These are phyloP conservation scores for Pangasianodon hypophthalmus DNA, from an alignment of 2,113 vertebrate species.

Conservation along the genomic window DNA sequence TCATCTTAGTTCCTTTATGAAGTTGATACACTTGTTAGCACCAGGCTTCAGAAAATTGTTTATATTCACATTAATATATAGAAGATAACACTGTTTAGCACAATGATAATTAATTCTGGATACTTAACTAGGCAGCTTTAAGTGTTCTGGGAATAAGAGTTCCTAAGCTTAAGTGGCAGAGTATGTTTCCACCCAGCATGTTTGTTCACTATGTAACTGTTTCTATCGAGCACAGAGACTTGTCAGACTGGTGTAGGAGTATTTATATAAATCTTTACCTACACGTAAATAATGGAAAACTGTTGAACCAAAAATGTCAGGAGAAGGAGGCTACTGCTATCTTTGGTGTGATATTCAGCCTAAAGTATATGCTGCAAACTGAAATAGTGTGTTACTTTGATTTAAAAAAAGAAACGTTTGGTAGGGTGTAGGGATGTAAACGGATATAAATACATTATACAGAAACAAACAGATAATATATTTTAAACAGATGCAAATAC, in stretches of 20 bases:
- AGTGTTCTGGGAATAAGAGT: background rate
- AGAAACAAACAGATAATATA: background rate
- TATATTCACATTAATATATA: background rate
- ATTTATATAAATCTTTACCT: conserved; percentile 20
- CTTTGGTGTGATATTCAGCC: background rate
- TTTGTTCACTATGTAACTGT: background rate
- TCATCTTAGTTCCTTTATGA: background rate
- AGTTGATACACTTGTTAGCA: background rate
- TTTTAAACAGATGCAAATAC: background rate
- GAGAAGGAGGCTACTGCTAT: background rate
- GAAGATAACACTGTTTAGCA: background rate
- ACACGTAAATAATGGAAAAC: conserved; percentile 3
- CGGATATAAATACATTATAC: background rate
- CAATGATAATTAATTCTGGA: background rate
- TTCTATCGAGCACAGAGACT: conserved; percentile 32
- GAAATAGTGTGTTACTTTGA: background rate
- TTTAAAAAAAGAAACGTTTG: background rate
- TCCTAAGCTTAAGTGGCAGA: background rate
- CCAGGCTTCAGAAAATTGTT: background rate
- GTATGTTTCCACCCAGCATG: background rate
- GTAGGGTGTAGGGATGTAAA: background rate
- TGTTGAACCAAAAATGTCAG: background rate
- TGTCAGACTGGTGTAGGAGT: conserved; percentile 28
- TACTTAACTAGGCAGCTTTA: background rate
- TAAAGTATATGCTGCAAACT: background rate